A percentile compares a stretch with the other conserved stretches of the same genome.
Evolutionary conservation across 2,888 invertebrate genomes (phyloP).

Genomic region (Mesorhabditis sp.): DNA sequence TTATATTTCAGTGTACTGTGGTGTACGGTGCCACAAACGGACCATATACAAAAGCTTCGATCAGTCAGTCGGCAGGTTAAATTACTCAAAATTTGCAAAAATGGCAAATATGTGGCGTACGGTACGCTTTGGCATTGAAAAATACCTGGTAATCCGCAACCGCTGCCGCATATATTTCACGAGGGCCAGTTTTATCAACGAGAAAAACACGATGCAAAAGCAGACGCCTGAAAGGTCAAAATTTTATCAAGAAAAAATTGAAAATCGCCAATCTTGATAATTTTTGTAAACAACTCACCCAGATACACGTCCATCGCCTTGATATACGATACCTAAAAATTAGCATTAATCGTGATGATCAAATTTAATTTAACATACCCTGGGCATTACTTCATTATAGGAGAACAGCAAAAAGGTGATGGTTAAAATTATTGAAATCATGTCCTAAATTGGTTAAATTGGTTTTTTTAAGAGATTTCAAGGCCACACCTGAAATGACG

Average conservation of each 20-base stretch:
- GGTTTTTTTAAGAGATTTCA: too few species aligned
- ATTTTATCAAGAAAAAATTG: background rate
- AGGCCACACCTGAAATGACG: slow-evolving; percentile 38
- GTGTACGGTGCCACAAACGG: too few species aligned
- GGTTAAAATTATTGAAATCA: slow-evolving; percentile 55
- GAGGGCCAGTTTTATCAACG: slow-evolving; percentile 54
- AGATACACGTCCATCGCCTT: slow-evolving; percentile 52
- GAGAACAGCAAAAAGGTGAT: slow-evolving; percentile 55
- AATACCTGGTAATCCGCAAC: slow-evolving; percentile 38
- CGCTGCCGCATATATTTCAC: slow-evolving; percentile 55
- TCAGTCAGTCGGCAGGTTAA: too few species aligned
- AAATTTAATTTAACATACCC: slow-evolving; percentile 39
- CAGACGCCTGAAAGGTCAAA: slow-evolving; percentile 33
- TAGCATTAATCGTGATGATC: slow-evolving; percentile 15
- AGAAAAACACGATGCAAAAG: slow-evolving; percentile 55
- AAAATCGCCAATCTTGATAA: background rate
- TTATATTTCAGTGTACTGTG: too few species aligned
- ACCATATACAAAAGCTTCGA: too few species aligned
- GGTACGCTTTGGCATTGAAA: too few species aligned
- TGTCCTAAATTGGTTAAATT: slow-evolving; percentile 35
- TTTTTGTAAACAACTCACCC: slow-evolving; percentile 19
- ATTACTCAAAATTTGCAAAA: too few species aligned
- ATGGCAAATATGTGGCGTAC: too few species aligned
- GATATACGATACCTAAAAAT: slow-evolving; percentile 17
- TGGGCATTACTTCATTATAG: slow-evolving; percentile 52